Base-by-base conservation (phyloP, 2,113 vertebrate genomes). In the Scalopus aquaticus region DNA sequence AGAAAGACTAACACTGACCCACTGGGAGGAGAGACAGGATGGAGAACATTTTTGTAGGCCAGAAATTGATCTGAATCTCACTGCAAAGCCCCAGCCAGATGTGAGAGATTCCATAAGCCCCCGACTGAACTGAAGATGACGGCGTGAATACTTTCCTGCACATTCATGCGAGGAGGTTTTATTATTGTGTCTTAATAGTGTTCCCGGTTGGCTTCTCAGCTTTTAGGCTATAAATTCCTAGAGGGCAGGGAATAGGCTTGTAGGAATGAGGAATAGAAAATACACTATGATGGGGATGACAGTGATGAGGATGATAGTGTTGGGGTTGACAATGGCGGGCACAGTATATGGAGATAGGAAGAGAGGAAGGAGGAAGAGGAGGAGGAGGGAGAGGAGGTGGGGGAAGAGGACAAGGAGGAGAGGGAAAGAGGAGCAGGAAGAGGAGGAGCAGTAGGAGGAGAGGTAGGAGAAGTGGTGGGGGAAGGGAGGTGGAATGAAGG, bases 81-180 rank as follows among this genome's bases (percentile, higher is more conserved):
- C 73, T 96, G 89, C 58, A 95, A 95, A 88, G 49, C 89, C 95
- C 74, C 74, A 94, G 54, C 49, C 93, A 96, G 95, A 97, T 95
- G 96, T 96, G 84, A 95, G 64, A 94, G 88, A 93, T 95, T 97
- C 96, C 93, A 78, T 65, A 87, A 92, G 51, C 28, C 73, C 93
- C 62, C 42, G 77, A 95, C 70, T 17, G 65, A 90, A 85, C 94
- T 67, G 76, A 93, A 88, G 83, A 91, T 22, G 60, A 19, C 9
- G 46, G 58, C 77, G 30, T 70, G 88, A 95, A 94, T 85, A 78
- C 62, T 94, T 95, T 65, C 77, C 46, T 95, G 78, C n/a, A 78
- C 49, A 42, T 54, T 90, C 37, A 39, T 35, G 67, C 1, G 46
- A 64, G 49, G 16, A 42, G 73, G 17, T 28, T 49, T 81, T 73